Percentiles rank a stretch among this genome's conserved stretches.
Evolutionary conservation across 2,113 vertebrate species (phyloP).

Genomic region (Panurus biarmicus): DNA sequence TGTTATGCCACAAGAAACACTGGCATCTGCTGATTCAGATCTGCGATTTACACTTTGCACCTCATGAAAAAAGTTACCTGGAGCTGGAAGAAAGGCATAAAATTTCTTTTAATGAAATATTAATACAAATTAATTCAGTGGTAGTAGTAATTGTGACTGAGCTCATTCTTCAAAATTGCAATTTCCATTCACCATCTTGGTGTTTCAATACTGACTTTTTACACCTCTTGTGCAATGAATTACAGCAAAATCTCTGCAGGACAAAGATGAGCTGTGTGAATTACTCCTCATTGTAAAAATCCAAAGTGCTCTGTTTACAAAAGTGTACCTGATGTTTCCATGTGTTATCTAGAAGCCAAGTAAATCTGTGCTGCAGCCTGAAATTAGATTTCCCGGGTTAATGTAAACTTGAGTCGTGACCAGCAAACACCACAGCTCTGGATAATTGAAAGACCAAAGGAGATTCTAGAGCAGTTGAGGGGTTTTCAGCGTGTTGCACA

Average conservation of each 20-base stretch:
- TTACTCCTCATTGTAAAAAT: neutral
- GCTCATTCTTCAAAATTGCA: slow-evolving; percentile 5
- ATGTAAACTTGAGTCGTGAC: neutral
- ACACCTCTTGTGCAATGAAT: neutral
- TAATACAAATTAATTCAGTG: slow-evolving; percentile 32
- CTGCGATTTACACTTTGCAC: neutral
- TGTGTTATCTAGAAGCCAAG: neutral
- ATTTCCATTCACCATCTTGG: neutral
- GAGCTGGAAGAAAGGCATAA: slow-evolving; percentile 1
- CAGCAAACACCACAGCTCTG: neutral
- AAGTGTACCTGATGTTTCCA: neutral
- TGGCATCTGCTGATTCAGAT: slow-evolving; percentile 11
- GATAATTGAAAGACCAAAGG: neutral
- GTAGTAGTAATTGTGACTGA: neutral
- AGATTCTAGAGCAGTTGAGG: neutral
- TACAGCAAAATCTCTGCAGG: neutral
- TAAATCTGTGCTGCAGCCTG: neutral
- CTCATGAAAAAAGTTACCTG: slow-evolving; percentile 9
- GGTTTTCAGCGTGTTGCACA: neutral
- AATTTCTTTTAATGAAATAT: slow-evolving; percentile 38
- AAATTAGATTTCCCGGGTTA: neutral
- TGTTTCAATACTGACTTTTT: neutral
- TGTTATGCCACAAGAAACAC: slow-evolving; percentile 27
- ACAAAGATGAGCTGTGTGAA: neutral
- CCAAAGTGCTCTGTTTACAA: neutral